Base-by-base conservation (phyloP, 2,113 vertebrate species). In the Empidonax alnorum region DNA sequence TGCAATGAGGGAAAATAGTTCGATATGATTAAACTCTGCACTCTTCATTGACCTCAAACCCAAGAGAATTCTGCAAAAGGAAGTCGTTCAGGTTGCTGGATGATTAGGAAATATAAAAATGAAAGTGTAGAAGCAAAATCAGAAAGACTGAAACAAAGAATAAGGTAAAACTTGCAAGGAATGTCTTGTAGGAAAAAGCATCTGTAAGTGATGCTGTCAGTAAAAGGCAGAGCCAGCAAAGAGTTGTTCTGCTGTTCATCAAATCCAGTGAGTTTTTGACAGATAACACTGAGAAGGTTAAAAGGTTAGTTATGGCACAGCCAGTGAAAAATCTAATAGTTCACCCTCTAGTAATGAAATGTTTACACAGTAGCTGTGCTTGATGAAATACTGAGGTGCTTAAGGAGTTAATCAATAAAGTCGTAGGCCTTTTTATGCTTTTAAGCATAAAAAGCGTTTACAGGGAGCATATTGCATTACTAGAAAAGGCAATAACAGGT, bases 1-100 rank as follows among this genome's bases (percentile, higher is more conserved):
- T 80, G 19, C 33, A 44, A 6, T 0, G 12, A 8, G 10, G 9
- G 5, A 39, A 77, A 27, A 22, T 7, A 6, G 2, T 3, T 41
- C 5, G 2, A 41, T 3, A 17, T 22, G 13, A 30, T 42, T 80
- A 58, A 90, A 59, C 44, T 12, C 25, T 74, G 5, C 5, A 4
- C 12, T 71, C 23, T 58, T 63, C 20, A 55, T 23, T 59, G 28
- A 59, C 7, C 13, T 81, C 31, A 87, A 53, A 66, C 3, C 14
- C 28, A 61, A 73, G 25, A 30, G 10, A 47, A 41, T 83, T 86
- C n/a, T 68, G 33, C 33, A 86, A 18, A 3, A 3, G 9, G 11
- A 92, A 41, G 0, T 44, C 68, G 56, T 33, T 37, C 10, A 42
- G 13, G 17, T 53, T 92, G 20, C 9, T 49, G 18, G 7, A 53